These are phyloP conservation scores for Meteorus sp. DNA, from an alignment of 1,140 invertebrate species.

Conservation along the genomic window DNA sequence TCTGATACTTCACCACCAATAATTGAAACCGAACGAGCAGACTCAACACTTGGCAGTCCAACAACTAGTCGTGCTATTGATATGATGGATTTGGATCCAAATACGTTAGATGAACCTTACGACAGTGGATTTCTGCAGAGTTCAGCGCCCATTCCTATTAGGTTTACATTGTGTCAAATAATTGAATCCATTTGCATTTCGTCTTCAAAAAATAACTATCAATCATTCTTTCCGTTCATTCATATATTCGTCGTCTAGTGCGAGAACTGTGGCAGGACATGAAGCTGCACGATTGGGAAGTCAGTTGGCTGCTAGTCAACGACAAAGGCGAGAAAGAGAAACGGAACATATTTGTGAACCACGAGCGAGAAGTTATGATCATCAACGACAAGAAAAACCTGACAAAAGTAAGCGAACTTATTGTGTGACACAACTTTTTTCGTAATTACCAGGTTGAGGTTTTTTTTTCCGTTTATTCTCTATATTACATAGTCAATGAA, in stretches of 20 bases:
- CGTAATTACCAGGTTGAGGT: not conserved
- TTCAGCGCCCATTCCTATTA: conserved; percentile 57
- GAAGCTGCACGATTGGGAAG: conserved; percentile 74
- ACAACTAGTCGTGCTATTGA: conserved; percentile 53
- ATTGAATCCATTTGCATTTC: too few relatives aligned
- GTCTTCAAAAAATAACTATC: too few relatives aligned
- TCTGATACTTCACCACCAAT: conserved; percentile 43
- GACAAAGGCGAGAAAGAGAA: conserved; percentile 56
- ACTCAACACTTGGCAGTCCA: conserved; percentile 51
- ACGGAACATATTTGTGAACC: conserved; percentile 54
- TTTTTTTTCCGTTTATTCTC: not conserved
- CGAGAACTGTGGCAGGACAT: conserved; percentile 75
- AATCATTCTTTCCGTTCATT: too few relatives aligned
- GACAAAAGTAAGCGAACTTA: conserved; percentile 60
- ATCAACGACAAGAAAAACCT: conserved; percentile 58
- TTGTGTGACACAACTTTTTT: not conserved
- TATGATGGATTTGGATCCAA: conserved; percentile 57
- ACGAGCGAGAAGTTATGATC: conserved; percentile 68
- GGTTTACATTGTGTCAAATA: conserved; percentile 32
- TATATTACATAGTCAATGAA: not conserved
- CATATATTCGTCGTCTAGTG: too few relatives aligned
- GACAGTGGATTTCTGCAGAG: conserved; percentile 57
- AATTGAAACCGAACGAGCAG: conserved; percentile 43
- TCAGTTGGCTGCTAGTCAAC: conserved; percentile 67
- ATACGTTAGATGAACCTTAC: conserved; percentile 57